phyloP scores from a whole-genome alignment of 2,113 vertebrate species.

The Ophthalmolycus amberensis region DNA sequence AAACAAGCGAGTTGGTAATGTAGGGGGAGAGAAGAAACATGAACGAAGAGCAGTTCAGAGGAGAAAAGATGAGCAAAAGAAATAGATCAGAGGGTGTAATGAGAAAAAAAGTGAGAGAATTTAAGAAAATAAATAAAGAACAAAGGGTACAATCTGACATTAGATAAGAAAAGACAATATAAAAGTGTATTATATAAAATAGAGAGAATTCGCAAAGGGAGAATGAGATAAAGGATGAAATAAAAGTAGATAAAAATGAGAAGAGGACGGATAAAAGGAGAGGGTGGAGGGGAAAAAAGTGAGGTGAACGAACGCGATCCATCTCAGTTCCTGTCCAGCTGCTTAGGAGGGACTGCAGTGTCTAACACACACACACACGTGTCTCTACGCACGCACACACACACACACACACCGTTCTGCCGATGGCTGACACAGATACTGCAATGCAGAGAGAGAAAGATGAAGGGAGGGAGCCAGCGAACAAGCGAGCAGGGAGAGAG shows the following conservation, averaged over 20 bases:
- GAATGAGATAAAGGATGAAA: neutral
- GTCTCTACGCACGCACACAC: conserved; percentile 24
- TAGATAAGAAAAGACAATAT: neutral
- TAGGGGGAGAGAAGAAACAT: no score
- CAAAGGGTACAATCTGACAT: neutral
- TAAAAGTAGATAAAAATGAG: conserved; percentile 16
- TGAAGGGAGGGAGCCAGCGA: conserved; percentile 34
- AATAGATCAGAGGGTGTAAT: conserved; percentile 21
- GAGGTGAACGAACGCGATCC: conserved; percentile 44
- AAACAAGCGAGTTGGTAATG: neutral
- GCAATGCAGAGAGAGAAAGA: conserved; percentile 77
- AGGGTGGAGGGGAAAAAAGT: neutral
- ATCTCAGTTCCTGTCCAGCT: conserved; percentile 72
- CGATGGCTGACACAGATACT: conserved; percentile 82
- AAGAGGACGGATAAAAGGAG: neutral
- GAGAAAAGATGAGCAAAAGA: neutral
- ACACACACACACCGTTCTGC: conserved; percentile 58
- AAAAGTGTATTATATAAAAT: neutral
- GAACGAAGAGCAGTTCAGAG: neutral
- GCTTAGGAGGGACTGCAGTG: conserved; percentile 68
- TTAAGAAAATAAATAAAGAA: neutral
- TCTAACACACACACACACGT: conserved; percentile 15
- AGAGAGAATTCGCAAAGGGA: neutral
- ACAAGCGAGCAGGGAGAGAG: conserved; percentile 9
- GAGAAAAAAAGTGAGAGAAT: neutral